Evolutionary conservation across 1,140 invertebrate genomes (phyloP).

Genomic region (Chrysomallon squamiferum): DNA sequence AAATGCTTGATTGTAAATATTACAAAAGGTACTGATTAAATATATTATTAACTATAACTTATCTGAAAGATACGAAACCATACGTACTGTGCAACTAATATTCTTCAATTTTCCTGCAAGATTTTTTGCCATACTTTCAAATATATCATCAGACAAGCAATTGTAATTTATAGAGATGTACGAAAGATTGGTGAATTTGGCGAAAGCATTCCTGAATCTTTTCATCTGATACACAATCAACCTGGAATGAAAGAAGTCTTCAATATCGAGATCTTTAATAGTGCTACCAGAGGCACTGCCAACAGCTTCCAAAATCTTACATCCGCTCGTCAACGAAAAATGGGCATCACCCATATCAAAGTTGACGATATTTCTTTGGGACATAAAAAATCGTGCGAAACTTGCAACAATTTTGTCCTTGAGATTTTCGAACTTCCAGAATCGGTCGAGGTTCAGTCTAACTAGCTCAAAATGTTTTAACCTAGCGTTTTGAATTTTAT

Average conservation of each 20-base stretch:
- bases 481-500: slow-evolving; percentile 13
- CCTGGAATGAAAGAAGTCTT: slow-evolving; percentile 32
- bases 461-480: slow-evolving; percentile 22
- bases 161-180: slow-evolving; percentile 32
- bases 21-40: too few relatives aligned
- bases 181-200: slow-evolving; percentile 17
- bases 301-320: slow-evolving; percentile 17
- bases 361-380: slow-evolving; percentile 12
- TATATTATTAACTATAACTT: too few relatives aligned
- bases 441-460: slow-evolving; percentile 20
- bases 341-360: slow-evolving; percentile 29
- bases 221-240: slow-evolving; percentile 19
- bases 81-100: slow-evolving; percentile 17
- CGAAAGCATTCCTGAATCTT: slow-evolving; percentile 11
- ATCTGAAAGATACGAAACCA: background rate
- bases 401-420: slow-evolving; percentile 20
- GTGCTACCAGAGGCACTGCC: slow-evolving; percentile 19
- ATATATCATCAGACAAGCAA: slow-evolving; percentile 28
- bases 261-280: slow-evolving; percentile 25
- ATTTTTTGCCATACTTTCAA: slow-evolving; percentile 24
- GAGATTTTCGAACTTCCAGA: slow-evolving; percentile 23
- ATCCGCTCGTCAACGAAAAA: slow-evolving; percentile 10
- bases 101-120: slow-evolving; percentile 22
- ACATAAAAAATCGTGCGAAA: slow-evolving; percentile 19
- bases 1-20: too few relatives aligned